Percentiles rank a stretch among this genome's conserved stretches.
phyloP scores from a whole-genome alignment of 2,888 invertebrate genomes.

The Andrena dorsata region DNA sequence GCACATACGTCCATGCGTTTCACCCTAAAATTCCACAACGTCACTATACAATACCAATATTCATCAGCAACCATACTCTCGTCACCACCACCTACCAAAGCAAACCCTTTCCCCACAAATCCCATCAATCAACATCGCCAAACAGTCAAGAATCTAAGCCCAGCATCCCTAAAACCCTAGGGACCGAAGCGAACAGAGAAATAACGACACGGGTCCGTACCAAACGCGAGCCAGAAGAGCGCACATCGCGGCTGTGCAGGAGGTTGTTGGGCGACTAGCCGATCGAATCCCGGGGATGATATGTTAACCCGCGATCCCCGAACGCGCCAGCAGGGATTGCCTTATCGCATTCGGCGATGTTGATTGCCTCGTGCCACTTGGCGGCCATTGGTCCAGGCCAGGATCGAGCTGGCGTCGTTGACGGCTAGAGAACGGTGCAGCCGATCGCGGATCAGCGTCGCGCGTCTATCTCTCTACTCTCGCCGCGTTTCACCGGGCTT shows the following conservation, averaged over 20 bases:
- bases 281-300: constrained; percentile 71
- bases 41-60: too few species aligned
- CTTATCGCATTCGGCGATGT: constrained; percentile 80
- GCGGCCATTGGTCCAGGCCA: constrained; percentile 80
- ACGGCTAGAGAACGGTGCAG: constrained; percentile 56
- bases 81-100: too few species aligned
- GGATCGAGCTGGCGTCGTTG: constrained; percentile 51
- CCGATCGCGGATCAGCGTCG: constrained; percentile 11
- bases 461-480: constrained; percentile 28
- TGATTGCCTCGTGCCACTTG: constrained; percentile 85
- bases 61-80: too few species aligned
- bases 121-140: too few species aligned
- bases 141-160: background rate
- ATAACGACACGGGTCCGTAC: constrained; percentile 66
- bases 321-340: constrained; percentile 63
- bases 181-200: too few species aligned
- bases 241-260: constrained; percentile 72
- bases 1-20: too few species aligned
- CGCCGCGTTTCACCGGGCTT: constrained; percentile 33
- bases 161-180: too few species aligned
- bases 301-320: constrained; percentile 74
- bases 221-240: constrained; percentile 78
- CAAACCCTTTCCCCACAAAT: too few species aligned
- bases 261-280: constrained; percentile 50
- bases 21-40: too few species aligned